Evolutionary conservation across 1,140 invertebrate genomes (phyloP).

Genomic region (Frieseomelitta varia): DNA sequence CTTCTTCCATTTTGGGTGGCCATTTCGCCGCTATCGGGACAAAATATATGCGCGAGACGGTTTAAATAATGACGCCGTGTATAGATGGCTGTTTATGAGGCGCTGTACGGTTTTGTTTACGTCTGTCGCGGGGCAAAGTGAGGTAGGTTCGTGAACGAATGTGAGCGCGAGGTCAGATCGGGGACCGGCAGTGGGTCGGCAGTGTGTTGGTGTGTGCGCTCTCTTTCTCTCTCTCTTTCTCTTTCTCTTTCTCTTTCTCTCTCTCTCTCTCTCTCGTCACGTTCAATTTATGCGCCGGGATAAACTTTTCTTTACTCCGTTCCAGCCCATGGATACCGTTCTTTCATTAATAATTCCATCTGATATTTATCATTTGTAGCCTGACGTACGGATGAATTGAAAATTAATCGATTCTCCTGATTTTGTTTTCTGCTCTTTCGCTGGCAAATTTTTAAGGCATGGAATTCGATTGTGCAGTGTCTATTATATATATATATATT

Average conservation of each 20-base stretch:
- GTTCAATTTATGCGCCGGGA: slow-evolving; percentile 27
- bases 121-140: slow-evolving; percentile 60
- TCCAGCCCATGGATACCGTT: neutral
- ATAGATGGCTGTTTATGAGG: slow-evolving; percentile 29
- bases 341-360: neutral
- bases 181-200: slow-evolving; percentile 55
- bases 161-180: slow-evolving; percentile 61
- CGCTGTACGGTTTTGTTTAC: slow-evolving; percentile 67
- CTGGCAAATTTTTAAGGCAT: no score
- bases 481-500: no score
- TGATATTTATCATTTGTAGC: neutral
- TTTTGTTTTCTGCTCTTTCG: neutral
- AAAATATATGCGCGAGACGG: neutral
- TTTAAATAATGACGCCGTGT: neutral
- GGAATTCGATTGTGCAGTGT: no score
- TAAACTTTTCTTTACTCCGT: slow-evolving; percentile 11
- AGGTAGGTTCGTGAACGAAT: slow-evolving; percentile 73
- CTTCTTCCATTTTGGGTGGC: neutral
- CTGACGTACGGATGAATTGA: neutral
- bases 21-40: neutral
- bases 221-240: neutral
- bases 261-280: slow-evolving; percentile 5
- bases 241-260: neutral
- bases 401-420: neutral
- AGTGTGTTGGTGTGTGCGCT: slow-evolving; percentile 11